Conservation (phyloP, 2,113 vertebrate genomes). For the Brachyhypopomus occidentalis region DNA sequence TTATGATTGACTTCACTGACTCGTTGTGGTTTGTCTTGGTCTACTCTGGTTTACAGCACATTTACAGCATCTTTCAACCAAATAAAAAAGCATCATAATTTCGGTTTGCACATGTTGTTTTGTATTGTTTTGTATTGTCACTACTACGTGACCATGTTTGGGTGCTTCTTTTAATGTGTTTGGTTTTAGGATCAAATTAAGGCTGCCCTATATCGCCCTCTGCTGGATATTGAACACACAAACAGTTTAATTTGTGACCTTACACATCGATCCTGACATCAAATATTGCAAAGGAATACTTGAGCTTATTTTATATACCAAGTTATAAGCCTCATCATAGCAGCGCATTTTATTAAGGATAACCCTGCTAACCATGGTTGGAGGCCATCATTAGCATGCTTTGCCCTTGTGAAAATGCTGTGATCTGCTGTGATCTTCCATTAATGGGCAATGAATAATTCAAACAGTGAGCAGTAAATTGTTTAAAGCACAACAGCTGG, state of each 20-base stretch:
- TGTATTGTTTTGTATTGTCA: not conserved
- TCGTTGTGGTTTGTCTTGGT: too few species aligned
- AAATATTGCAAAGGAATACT: too few species aligned
- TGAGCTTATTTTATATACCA: too few species aligned
- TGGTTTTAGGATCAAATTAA: not conserved
- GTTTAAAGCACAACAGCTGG: constrained; percentile 67
- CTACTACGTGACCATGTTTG: not conserved
- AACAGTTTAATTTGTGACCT: too few species aligned
- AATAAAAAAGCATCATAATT: too few species aligned
- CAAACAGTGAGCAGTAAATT: constrained; percentile 66
- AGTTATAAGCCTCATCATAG: too few species aligned
- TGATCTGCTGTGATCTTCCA: constrained; percentile 12
- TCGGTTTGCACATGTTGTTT: not conserved
- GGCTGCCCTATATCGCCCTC: constrained; percentile 31
- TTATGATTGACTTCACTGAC: too few species aligned
- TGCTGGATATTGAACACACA: constrained; percentile 22
- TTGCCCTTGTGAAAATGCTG: constrained; percentile 51
- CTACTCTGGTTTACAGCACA: too few species aligned
- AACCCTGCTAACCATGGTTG: too few species aligned
- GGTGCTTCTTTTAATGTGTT: not conserved
- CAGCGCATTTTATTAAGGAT: too few species aligned
- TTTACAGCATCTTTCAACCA: too few species aligned
- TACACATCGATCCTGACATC: too few species aligned
- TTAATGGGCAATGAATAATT: constrained; percentile 70
- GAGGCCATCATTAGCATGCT: constrained; percentile 3